Evolutionary conservation across 2,797 vertebrate species (phyloP).

Genomic region (Brotula barbata): DNA sequence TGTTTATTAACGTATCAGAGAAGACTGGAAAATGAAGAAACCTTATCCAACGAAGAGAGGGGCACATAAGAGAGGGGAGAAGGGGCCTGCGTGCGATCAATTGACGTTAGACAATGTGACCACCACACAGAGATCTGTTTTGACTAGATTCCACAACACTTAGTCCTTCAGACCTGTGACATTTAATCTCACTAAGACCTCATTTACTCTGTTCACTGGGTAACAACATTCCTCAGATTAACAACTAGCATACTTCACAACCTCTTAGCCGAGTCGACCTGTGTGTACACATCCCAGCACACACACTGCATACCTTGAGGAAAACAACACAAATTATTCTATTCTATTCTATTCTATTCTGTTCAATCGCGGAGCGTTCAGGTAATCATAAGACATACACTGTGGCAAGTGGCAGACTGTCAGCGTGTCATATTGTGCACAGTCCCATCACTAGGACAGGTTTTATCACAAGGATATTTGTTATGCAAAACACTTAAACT

Average conservation of each 20-base stretch:
- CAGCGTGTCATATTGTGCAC: conserved; percentile 13
- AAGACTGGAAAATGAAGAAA: not conserved
- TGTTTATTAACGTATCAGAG: conserved; percentile 39
- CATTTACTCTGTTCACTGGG: conserved; percentile 71
- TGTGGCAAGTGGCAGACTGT: not conserved
- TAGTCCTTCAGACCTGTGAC: conserved; percentile 75
- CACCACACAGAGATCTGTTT: conserved; percentile 68
- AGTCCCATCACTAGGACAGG: conserved; percentile 9
- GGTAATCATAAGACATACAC: not conserved
- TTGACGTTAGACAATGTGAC: conserved; percentile 59
- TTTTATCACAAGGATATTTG: conserved; percentile 61
- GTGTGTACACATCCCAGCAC: conserved; percentile 36
- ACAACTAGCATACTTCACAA: conserved; percentile 60
- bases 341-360: conserved; percentile 18
- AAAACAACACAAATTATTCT: conserved; percentile 32
- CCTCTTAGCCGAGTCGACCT: conserved; percentile 36
- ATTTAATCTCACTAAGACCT: conserved; percentile 76
- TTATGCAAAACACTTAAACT: conserved; percentile 54
- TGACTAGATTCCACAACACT: conserved; percentile 71
- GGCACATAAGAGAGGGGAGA: conserved; percentile 25
- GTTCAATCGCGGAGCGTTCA: too few species aligned
- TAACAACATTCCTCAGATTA: conserved; percentile 75
- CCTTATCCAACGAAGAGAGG: too few species aligned
- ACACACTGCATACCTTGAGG: conserved; percentile 20
- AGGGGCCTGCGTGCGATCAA: conserved; percentile 13